Base-by-base conservation (phyloP, 2,113 vertebrate genomes). In the Antennarius striatus region DNA sequence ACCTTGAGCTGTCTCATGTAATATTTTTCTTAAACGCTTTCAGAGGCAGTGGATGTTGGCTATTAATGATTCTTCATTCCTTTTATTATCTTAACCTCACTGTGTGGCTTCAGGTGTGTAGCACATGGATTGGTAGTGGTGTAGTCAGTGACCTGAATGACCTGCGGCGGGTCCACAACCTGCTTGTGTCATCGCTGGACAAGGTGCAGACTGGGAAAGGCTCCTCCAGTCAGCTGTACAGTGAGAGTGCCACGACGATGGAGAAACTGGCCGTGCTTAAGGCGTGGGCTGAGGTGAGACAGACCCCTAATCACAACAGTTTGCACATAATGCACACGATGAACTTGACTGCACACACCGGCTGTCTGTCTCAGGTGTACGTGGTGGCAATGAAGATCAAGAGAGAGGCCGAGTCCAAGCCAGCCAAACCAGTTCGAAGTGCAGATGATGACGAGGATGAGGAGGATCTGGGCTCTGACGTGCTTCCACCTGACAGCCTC, bases 81-180 rank as follows among this genome's bases (percentile, higher is more conserved):
- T 15, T 75, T 47, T 16, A 12, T 64, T 22, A 63, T n/a, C 9
- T 56, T 68, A 9, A 60, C 29, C n/a, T 10, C 7, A 40, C 32
- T 47, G 1, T 71, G 22, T 75, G 29, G 17, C 30, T 14, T 3
- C 75, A 99, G 98, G 98, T 99, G 29, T 99, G 98, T 63, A 99
- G 98, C 29, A 88, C 97, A 0, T 99, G 98, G 98, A 99, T 99
- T 32, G 96, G 98, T 71, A 99, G 98, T 56, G 96, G 96, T 4
- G 98, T 99, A 15, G 97, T 99, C 69, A 99, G 97, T 75, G 98
- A 99, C 88, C 94, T 99, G 77, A 99, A 96, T 12, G 98, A 99
- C 86, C 95, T 99, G 32, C 96, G 97, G 29, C 92, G 98, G 62
- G 98, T 99, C 75, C 98, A 99, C 93, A 96, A 96, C 82, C 93